Percentiles rank a stretch among this genome's conserved stretches.
Evolutionary conservation across 2,888 invertebrate genomes (phyloP).

Genomic region (Digitonthophagus gazella): DNA sequence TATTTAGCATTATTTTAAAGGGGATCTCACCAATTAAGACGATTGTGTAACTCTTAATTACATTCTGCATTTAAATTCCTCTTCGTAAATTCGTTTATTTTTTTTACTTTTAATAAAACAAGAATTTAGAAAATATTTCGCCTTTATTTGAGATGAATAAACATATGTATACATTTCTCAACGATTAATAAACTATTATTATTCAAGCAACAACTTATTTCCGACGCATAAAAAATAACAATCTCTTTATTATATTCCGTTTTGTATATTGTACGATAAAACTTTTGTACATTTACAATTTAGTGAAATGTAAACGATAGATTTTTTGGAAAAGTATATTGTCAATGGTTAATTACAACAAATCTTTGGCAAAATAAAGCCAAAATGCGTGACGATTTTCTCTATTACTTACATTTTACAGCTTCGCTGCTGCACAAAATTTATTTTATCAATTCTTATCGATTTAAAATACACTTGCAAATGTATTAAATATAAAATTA

Average conservation of each 20-base stretch:
- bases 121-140: background rate
- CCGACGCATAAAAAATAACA: background rate
- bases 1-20: no score
- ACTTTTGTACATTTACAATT: background rate
- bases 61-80: background rate
- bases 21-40: no score
- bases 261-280: constrained; percentile 2
- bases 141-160: background rate
- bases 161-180: background rate
- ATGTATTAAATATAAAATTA: no score
- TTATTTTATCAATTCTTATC: no score
- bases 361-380: no score
- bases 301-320: background rate
- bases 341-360: background rate
- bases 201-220: constrained; percentile 1
- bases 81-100: no score
- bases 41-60: background rate
- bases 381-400: no score
- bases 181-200: constrained; percentile 1
- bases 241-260: background rate
- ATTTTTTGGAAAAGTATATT: background rate
- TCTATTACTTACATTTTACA: no score
- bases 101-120: background rate
- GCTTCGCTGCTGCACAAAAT: no score
- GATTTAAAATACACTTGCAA: no score